These are phyloP conservation scores for Glomeris marginata DNA, from an alignment of 2,888 invertebrate species.

Conservation along the genomic window DNA sequence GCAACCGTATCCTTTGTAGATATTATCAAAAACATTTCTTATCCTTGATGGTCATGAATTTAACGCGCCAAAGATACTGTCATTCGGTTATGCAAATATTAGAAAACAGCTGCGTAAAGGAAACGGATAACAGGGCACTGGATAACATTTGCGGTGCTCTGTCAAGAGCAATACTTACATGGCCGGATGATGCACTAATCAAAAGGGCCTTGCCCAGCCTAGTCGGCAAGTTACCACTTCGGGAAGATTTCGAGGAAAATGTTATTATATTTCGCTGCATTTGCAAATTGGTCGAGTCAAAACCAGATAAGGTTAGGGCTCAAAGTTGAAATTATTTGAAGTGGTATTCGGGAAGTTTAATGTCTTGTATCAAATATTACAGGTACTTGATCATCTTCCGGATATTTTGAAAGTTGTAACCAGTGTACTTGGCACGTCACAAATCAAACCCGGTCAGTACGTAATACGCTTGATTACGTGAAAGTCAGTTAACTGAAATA, in stretches of 20 bases:
- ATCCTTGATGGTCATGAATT: conserved; percentile 4
- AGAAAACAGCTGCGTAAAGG: conserved; percentile 45
- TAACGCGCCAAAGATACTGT: conserved; percentile 39
- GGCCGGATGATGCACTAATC: conserved; percentile 46
- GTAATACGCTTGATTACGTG: neutral
- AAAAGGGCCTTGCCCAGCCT: conserved; percentile 52
- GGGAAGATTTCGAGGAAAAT: conserved; percentile 58
- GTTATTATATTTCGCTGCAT: conserved; percentile 51
- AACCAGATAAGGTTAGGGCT: conserved; percentile 34
- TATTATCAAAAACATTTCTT: conserved; percentile 4
- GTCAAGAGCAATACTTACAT: conserved; percentile 52
- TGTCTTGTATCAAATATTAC: neutral
- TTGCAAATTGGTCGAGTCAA: conserved; percentile 43
- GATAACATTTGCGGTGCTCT: conserved; percentile 67
- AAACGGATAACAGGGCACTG: conserved; percentile 46
- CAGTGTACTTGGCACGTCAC: conserved; percentile 3
- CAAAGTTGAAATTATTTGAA: neutral
- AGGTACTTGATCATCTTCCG: conserved; percentile 10
- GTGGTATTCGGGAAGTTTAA: neutral
- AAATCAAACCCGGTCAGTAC: conserved; percentile 10
- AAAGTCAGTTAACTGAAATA: too few relatives aligned
- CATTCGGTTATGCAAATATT: conserved; percentile 47
- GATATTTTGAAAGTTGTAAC: conserved; percentile 12
- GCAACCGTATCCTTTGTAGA: conserved; percentile 25
- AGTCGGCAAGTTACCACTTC: conserved; percentile 51